Evolutionary conservation across 1,140 invertebrate species (phyloP).

Genomic region (Halyomorpha halys): DNA sequence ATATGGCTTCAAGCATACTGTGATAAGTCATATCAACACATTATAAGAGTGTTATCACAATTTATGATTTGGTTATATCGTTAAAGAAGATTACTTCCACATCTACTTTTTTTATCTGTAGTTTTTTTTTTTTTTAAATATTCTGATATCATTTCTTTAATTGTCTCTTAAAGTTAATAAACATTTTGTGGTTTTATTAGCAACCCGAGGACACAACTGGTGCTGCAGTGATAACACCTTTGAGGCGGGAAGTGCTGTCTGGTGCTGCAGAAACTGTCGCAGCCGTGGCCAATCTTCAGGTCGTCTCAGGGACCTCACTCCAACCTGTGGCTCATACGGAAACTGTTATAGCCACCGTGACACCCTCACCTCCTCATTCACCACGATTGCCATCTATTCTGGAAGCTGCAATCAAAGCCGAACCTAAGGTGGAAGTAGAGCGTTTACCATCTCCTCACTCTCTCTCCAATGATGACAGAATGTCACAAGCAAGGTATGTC

Average conservation of each 20-base stretch:
- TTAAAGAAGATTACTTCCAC: no score
- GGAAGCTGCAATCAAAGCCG: conserved; percentile 75
- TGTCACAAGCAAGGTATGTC: conserved; percentile 33
- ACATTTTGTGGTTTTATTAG: no score
- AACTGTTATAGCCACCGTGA: conserved; percentile 37
- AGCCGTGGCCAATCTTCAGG: conserved; percentile 37
- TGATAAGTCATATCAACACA: no score
- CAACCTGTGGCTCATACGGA: conserved; percentile 36
- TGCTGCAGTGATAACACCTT: conserved; percentile 27
- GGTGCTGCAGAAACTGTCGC: conserved; percentile 40
- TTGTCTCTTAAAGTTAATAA: no score
- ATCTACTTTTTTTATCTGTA: no score
- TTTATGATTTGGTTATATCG: no score
- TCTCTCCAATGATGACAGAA: conserved; percentile 30
- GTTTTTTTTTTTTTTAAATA: no score
- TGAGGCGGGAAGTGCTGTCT: conserved; percentile 32
- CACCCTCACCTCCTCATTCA: conserved; percentile 32
- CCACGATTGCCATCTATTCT: conserved; percentile 51
- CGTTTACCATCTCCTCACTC: conserved; percentile 38
- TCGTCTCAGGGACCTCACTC: conserved; percentile 44
- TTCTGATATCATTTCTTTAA: no score
- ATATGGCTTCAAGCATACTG: no score
- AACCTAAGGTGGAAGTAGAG: conserved; percentile 74
- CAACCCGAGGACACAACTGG: conserved; percentile 27
- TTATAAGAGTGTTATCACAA: no score